These are phyloP conservation scores for Hemicentrotus pulcherrimus DNA, from an alignment of 35 echinoderm and acorn worm genomes.

Conservation along the genomic window DNA sequence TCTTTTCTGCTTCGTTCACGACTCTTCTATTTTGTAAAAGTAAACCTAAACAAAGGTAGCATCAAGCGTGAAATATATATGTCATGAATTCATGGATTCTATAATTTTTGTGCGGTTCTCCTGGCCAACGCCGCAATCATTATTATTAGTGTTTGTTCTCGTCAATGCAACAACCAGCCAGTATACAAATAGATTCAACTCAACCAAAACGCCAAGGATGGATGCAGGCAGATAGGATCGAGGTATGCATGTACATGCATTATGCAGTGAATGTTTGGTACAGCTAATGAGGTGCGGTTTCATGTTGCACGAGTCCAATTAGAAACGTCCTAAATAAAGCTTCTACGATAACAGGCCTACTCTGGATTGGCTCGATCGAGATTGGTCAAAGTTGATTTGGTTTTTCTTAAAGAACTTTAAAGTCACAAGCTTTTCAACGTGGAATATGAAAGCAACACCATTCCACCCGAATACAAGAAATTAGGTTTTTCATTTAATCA, in stretches of 20 bases:
- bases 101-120: too few relatives aligned
- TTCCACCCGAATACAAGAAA: background rate
- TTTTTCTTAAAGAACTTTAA: background rate
- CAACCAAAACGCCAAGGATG: too few relatives aligned
- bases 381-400: background rate
- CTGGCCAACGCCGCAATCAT: too few relatives aligned
- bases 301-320: background rate
- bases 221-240: too few relatives aligned
- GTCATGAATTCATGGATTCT: too few relatives aligned
- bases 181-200: too few relatives aligned
- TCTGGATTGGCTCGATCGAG: background rate
- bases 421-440: background rate
- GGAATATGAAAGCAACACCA: background rate
- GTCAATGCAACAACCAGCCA: too few relatives aligned
- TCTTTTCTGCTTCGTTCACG: too few relatives aligned
- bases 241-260: background rate
- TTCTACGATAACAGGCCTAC: background rate
- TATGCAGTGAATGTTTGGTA: constrained; percentile 10
- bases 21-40: too few relatives aligned
- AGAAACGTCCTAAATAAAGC: background rate
- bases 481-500: background rate
- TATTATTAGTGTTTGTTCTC: too few relatives aligned
- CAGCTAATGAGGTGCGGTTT: background rate
- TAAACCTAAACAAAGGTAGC: too few relatives aligned
- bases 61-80: too few relatives aligned